phyloP scores from a whole-genome alignment of 2,113 vertebrate genomes.

The Tupaia chinensis region DNA sequence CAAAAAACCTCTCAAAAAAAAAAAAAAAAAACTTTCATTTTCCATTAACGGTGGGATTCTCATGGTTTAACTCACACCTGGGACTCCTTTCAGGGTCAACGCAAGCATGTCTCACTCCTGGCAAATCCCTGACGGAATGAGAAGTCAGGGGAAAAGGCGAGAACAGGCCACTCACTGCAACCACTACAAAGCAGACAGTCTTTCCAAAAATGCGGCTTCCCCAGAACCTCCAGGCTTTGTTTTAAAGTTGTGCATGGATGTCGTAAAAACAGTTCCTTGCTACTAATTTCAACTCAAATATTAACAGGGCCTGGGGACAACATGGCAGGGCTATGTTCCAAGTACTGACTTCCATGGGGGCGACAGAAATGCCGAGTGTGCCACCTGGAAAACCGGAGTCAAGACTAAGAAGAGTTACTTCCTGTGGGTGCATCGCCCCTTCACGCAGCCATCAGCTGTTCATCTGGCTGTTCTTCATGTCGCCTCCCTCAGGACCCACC shows the following conservation, averaged over 20 bases:
- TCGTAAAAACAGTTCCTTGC: background rate
- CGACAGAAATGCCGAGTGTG: background rate
- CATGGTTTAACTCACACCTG: background rate
- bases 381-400: background rate
- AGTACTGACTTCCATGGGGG: conserved; percentile 43
- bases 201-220: background rate
- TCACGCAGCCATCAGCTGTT: background rate
- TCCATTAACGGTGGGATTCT: background rate
- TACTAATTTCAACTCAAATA: conserved; percentile 44
- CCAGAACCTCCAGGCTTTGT: background rate
- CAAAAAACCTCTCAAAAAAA: no score
- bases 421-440: background rate
- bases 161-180: background rate
- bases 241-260: background rate
- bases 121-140: background rate
- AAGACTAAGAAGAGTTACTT: background rate
- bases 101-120: background rate
- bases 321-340: conserved; percentile 18
- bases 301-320: conserved; percentile 16
- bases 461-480: background rate
- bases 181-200: background rate
- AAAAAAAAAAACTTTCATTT: no score
- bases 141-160: background rate
- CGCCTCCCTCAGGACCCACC: rapidly evolving
- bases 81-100: background rate